Percentiles rank a stretch among this genome's conserved stretches.
phyloP scores from a whole-genome alignment of 2,113 vertebrate genomes.

The Petrocephalus zakoni region DNA sequence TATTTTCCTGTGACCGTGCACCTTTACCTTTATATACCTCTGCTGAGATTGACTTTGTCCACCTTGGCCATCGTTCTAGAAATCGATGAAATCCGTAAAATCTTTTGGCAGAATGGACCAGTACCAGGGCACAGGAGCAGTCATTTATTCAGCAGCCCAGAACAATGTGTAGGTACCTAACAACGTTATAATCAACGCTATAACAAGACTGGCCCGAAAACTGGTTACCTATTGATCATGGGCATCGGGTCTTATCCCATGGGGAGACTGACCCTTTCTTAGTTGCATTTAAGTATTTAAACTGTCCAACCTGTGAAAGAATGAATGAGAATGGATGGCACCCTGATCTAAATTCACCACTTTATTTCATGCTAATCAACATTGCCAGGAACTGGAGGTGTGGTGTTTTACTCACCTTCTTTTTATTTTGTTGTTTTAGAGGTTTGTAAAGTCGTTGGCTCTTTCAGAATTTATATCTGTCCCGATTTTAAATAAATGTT shows the following conservation, averaged over 20 bases:
- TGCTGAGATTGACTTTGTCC: not conserved
- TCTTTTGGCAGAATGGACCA: not conserved
- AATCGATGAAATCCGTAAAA: not conserved
- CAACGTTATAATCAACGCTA: not conserved
- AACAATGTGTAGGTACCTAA: not conserved
- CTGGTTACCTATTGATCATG: not conserved
- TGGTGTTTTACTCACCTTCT: not conserved
- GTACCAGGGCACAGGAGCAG: not conserved
- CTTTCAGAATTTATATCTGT: not conserved
- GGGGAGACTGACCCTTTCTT: not conserved
- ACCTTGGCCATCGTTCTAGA: not conserved
- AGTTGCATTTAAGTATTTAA: not conserved
- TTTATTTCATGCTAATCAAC: not conserved
- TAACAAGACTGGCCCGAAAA: not conserved
- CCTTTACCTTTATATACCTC: no score
- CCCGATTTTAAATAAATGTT: not conserved
- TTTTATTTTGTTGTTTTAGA: not conserved
- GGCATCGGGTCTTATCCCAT: not conserved
- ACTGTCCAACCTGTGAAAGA: not conserved
- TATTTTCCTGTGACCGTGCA: not conserved
- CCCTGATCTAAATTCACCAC: not conserved
- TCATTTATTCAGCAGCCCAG: not conserved
- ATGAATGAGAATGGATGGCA: not conserved
- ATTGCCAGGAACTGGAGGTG: not conserved
- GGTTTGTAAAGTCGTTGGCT: not conserved